A percentile compares a stretch with the other conserved stretches of the same genome.
Conservation (phyloP, 1,140 invertebrate genomes). For the Coelopa frigida region DNA sequence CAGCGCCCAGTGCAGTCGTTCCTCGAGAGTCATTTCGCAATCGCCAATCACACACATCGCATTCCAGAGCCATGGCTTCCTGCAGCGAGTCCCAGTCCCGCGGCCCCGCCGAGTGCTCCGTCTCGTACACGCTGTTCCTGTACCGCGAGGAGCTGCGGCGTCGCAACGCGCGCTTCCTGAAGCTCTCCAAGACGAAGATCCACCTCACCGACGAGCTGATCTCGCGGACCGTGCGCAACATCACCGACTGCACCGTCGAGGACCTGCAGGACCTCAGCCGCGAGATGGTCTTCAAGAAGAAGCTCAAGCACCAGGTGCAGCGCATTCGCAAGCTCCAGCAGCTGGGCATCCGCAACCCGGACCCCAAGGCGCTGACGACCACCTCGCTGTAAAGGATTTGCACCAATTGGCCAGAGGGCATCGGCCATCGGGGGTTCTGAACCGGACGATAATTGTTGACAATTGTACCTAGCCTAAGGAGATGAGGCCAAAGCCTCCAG, state of each 20-base stretch:
- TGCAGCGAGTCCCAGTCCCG: too few species aligned
- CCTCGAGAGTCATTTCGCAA: too few species aligned
- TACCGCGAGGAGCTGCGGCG: slow-evolving; percentile 33
- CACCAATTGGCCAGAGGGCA: too few species aligned
- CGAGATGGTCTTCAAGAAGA: slow-evolving; percentile 32
- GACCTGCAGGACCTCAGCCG: slow-evolving; percentile 35
- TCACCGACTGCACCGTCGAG: slow-evolving; percentile 25
- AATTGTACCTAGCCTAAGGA: too few species aligned
- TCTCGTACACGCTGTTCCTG: slow-evolving; percentile 30
- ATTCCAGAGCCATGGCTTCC: too few species aligned
- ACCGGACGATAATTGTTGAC: too few species aligned
- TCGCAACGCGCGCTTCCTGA: slow-evolving; percentile 26
- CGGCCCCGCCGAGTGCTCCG: slow-evolving; percentile 14
- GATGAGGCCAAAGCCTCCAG: too few species aligned
- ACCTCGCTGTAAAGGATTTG: too few species aligned
- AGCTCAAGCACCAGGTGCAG: slow-evolving; percentile 26
- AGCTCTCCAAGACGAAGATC: slow-evolving; percentile 34
- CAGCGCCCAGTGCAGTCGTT: too few species aligned
- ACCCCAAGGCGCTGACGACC: too few species aligned
- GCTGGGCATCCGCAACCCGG: slow-evolving; percentile 18
- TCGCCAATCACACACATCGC: too few species aligned
- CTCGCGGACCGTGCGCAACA: slow-evolving; percentile 34
- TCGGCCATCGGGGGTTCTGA: too few species aligned
- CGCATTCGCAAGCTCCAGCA: slow-evolving; percentile 34
- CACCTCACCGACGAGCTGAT: slow-evolving; percentile 35